Evolutionary conservation across 2,888 invertebrate species (phyloP), one percentile per base, ranked within the genome.

Genomic region (Aplocera efformata): DNA sequence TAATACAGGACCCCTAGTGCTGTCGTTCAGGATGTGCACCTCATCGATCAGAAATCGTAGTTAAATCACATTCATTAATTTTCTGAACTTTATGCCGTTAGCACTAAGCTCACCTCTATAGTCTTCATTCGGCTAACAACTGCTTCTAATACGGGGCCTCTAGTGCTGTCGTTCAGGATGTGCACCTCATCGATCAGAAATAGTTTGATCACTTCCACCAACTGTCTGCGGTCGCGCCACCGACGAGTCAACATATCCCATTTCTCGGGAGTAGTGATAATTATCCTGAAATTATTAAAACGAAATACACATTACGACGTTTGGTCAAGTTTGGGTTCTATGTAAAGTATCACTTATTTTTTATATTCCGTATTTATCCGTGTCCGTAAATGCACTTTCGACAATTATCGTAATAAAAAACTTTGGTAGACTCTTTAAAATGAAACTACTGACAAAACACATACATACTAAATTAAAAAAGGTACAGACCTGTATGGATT

Each of bases 191-290:
- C 95, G 32, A 94, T 92, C 30, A 94, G 84, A 67, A 94, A 92
- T 29, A 94, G 69, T 58, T 91, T 91, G 7, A 95, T 89, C 6
- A 88, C 67, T 47, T 90, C 88, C 9, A 94, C 90, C 7, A 94
- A 67, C 6, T 86, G 75, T 40, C 86, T 84, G 63, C 93, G 90
- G 60, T 94, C 93, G 50, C 89, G 90, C 94, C 94, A 94, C 46
- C 91, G 88, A 40, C 95, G 89, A 0, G 94, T 95, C 55, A 95
- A 66, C 56, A 93, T 92, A 71, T 96, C 95, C 94, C 94, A 95
- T 77, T 95, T 95, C 74, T 95, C 95, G 0, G 95, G 95, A 0
- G 96, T 96, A 1, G 95, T 94, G 60, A 95, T 90, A 57, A 95
- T 91, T 31, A 93, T 77, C 61, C 94, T 90, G 42, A 17, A 17